Evolutionary conservation across 2,888 invertebrate genomes (phyloP).

Genomic region (Heterodera filipjevi): DNA sequence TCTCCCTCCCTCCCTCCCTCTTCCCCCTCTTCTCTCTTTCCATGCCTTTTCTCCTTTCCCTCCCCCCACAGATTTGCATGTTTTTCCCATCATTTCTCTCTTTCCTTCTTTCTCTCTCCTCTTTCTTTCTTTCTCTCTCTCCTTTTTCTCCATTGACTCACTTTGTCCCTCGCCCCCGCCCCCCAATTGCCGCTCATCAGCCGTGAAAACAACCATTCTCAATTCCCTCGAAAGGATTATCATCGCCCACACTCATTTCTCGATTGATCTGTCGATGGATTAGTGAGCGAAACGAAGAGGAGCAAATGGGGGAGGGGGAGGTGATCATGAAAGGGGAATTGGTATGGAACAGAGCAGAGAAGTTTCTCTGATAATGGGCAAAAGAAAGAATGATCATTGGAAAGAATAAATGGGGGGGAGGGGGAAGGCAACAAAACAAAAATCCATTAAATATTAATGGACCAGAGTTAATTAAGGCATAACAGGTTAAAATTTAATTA

Average conservation of each 20-base stretch:
- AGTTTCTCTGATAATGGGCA: background rate
- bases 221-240: background rate
- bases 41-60: background rate
- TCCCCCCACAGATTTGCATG: conserved; percentile 1
- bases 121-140: background rate
- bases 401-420: background rate
- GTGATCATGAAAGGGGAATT: background rate
- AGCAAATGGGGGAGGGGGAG: background rate
- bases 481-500: no score
- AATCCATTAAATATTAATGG: no score
- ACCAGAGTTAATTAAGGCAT: no score
- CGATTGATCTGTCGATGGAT: conserved; percentile 8
- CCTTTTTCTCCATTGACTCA: background rate
- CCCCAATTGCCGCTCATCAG: conserved; percentile 10
- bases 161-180: background rate
- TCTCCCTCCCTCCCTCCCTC: background rate
- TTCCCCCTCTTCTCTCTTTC: background rate
- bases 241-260: conserved; percentile 1
- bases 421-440: background rate
- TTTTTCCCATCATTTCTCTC: background rate
- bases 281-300: background rate
- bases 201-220: conserved; percentile 7
- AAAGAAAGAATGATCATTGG: no score
- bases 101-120: background rate
- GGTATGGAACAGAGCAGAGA: background rate